These are phyloP conservation scores for Copsychus sechellarum DNA, from an alignment of 2,113 vertebrate genomes.

Conservation along the genomic window DNA sequence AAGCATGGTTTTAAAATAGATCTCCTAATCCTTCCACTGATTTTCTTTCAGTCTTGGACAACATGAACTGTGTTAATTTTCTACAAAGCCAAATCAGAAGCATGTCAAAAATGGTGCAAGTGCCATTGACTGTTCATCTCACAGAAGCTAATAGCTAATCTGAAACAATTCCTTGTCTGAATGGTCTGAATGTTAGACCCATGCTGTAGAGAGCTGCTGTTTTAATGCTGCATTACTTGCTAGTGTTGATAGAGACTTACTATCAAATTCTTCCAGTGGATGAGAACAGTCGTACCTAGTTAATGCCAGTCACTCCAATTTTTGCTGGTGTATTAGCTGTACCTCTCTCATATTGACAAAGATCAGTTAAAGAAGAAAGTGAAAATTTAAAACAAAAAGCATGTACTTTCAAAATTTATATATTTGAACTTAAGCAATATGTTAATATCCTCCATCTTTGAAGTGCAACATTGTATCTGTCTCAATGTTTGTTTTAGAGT, in stretches of 20 bases:
- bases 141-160: background rate
- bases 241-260: background rate
- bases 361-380: background rate
- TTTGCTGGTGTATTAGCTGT: background rate
- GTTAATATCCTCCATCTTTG: background rate
- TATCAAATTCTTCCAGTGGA: background rate
- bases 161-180: background rate
- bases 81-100: background rate
- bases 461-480: background rate
- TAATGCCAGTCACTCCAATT: background rate
- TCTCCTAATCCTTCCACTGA: background rate
- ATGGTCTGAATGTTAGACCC: background rate
- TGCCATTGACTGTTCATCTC: background rate
- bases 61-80: background rate
- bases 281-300: background rate
- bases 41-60: background rate
- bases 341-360: background rate
- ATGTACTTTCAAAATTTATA: background rate
- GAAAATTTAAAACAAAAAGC: background rate
- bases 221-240: background rate
- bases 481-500: background rate
- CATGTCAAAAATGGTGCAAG: background rate
- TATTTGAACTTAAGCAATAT: background rate
- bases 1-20: background rate
- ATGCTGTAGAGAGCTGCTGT: background rate